Percentiles rank a stretch among this genome's conserved stretches.
These are phyloP conservation scores for Cantharis rufa DNA, from an alignment of 2,888 invertebrate species.

Conservation along the genomic window DNA sequence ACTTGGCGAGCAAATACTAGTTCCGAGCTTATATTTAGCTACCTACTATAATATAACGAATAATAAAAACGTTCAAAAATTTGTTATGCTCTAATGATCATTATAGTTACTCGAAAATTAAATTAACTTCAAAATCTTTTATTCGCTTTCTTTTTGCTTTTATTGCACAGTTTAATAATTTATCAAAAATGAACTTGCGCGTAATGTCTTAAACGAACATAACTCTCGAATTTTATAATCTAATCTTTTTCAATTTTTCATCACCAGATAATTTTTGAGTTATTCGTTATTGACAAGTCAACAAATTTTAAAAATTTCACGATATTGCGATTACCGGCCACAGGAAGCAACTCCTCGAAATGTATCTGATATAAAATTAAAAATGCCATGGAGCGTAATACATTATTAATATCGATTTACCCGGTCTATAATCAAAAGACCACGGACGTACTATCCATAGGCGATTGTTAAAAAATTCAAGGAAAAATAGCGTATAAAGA, in stretches of 20 bases:
- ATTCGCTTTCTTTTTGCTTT: not conserved
- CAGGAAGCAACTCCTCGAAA: not conserved
- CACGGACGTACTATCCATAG: not conserved
- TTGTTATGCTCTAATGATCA: conserved; percentile 1
- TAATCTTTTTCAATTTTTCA: not conserved
- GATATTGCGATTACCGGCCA: not conserved
- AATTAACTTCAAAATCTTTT: not conserved
- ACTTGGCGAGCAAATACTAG: conserved; percentile 38
- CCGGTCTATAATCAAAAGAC: not conserved
- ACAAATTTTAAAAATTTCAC: no score
- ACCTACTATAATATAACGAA: not conserved
- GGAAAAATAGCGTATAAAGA: not conserved
- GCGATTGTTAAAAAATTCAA: not conserved
- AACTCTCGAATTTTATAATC: not conserved
- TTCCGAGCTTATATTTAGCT: conserved; percentile 10
- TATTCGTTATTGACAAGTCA: not conserved
- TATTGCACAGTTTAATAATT: not conserved
- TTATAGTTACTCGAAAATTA: not conserved
- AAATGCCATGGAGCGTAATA: not conserved
- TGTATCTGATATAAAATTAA: not conserved
- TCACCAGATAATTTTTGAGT: not conserved
- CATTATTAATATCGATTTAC: not conserved
- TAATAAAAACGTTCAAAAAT: conserved; percentile 1
- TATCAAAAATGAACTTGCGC: not conserved
- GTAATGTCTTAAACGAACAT: not conserved